Evolutionary conservation across 2,888 invertebrate species (phyloP).

Genomic region (Macrostomum cliftonense): DNA sequence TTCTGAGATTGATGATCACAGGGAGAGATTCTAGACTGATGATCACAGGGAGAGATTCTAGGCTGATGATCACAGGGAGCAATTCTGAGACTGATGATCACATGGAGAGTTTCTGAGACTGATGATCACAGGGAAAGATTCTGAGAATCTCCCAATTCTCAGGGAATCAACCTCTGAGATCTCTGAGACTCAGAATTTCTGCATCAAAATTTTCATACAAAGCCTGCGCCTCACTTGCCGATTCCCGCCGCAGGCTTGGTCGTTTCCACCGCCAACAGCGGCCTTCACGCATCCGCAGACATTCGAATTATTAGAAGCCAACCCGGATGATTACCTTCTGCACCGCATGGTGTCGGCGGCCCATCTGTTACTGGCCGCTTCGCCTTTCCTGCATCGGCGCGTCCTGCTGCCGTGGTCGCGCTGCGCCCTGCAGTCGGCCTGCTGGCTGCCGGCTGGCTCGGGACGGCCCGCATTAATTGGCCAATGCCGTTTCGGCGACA

Average conservation of each 20-base stretch:
- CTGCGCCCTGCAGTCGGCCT: conserved; percentile 70
- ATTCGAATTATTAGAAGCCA: conserved; percentile 73
- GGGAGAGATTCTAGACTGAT: too few species aligned
- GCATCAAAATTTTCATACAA: too few species aligned
- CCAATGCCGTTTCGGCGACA: conserved; percentile 64
- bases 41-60: too few species aligned
- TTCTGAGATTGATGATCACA: too few species aligned
- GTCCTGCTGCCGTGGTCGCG: conserved; percentile 79
- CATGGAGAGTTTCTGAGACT: too few species aligned
- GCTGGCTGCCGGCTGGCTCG: conserved; percentile 64
- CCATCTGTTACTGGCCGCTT: conserved; percentile 43
- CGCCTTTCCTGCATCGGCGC: conserved; percentile 42
- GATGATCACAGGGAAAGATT: too few species aligned
- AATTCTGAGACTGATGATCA: too few species aligned
- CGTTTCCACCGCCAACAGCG: conserved; percentile 50
- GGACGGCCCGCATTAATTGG: conserved; percentile 25
- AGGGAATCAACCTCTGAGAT: too few species aligned
- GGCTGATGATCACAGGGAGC: too few species aligned
- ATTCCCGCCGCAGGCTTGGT: conserved; percentile 49
- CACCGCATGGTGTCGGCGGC: conserved; percentile 66
- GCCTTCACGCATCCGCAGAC: conserved; percentile 82
- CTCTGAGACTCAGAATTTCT: too few species aligned
- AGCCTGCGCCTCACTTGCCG: too few species aligned
- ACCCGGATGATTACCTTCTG: conserved; percentile 65
- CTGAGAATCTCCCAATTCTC: too few species aligned